A percentile compares a stretch with the other conserved stretches of the same genome.
Conservation (phyloP, 2,888 invertebrate genomes). For the Plutella xylostella region DNA sequence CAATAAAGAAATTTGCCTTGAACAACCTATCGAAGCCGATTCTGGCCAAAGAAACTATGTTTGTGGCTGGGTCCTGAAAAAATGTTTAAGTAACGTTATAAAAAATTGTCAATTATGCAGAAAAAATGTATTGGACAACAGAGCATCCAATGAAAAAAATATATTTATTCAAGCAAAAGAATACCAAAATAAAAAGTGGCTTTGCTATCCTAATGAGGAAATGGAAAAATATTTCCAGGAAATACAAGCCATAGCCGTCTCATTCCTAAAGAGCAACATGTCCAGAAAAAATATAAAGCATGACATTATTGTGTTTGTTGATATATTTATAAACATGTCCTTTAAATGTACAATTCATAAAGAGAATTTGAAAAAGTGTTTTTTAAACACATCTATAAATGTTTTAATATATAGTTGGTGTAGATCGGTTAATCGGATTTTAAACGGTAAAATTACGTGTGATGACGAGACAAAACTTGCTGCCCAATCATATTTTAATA, state of each 20-base stretch:
- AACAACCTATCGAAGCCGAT: no score
- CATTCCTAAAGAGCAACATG: not conserved
- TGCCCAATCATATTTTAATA: not conserved
- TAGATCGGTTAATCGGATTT: not conserved
- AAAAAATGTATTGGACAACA: no score
- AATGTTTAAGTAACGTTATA: no score
- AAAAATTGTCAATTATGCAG: no score
- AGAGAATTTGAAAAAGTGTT: not conserved
- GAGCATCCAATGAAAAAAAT: no score
- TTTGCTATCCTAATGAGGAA: no score
- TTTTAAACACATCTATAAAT: not conserved
- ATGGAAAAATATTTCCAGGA: no score
- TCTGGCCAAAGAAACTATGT: no score
- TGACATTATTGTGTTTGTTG: not conserved
- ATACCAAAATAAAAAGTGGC: no score
- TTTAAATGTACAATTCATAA: not conserved
- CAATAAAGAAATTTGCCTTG: not conserved
- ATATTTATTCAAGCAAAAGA: no score
- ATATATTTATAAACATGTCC: not conserved
- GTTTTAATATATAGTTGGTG: not conserved
- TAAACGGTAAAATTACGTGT: not conserved
- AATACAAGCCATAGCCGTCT: not conserved
- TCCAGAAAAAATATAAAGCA: not conserved
- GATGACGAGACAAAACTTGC: no score
- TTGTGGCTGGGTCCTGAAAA: no score